A percentile compares a stretch with the other conserved stretches of the same genome.
These are phyloP conservation scores for Scarus forsteni DNA, from an alignment of 2,797 vertebrate species.

Conservation along the genomic window DNA sequence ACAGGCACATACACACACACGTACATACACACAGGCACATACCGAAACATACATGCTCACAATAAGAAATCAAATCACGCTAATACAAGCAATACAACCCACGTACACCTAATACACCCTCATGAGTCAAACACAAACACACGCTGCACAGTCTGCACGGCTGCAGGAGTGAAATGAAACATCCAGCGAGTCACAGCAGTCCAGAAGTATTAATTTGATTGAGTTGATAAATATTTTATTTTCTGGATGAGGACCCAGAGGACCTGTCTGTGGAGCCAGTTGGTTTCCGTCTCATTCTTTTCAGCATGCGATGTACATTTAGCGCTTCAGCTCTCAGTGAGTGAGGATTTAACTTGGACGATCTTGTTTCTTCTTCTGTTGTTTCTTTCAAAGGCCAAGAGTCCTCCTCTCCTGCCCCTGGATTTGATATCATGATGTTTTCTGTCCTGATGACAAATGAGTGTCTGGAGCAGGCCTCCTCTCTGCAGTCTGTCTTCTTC, in stretches of 20 bases:
- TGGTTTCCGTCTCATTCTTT: slow-evolving; percentile 64
- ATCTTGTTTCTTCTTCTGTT: slow-evolving; percentile 34
- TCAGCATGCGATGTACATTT: slow-evolving; percentile 15
- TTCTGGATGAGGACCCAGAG: slow-evolving; percentile 43
- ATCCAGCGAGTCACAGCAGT: slow-evolving; percentile 49
- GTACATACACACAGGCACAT: background rate
- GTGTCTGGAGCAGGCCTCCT: slow-evolving; percentile 57
- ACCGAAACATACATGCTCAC: background rate
- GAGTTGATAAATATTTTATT: slow-evolving; percentile 65
- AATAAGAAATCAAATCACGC: background rate
- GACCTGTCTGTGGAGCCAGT: slow-evolving; percentile 50
- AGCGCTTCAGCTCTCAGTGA: slow-evolving; percentile 26
- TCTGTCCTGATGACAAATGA: slow-evolving; percentile 66
- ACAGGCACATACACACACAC: too few relatives aligned
- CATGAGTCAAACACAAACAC: slow-evolving; percentile 45
- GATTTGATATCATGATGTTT: slow-evolving; percentile 47
- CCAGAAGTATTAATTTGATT: slow-evolving; percentile 70
- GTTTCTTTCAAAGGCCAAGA: slow-evolving; percentile 62
- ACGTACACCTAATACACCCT: slow-evolving; percentile 18
- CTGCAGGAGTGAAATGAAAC: slow-evolving; percentile 55
- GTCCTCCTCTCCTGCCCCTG: slow-evolving; percentile 50
- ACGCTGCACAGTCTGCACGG: slow-evolving; percentile 33
- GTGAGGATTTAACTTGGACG: slow-evolving; percentile 5
- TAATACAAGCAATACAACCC: slow-evolving; percentile 34
- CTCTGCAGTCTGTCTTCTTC: slow-evolving; percentile 67